These are phyloP conservation scores for Rynchops niger DNA, from an alignment of 2,113 vertebrate genomes.

Conservation along the genomic window DNA sequence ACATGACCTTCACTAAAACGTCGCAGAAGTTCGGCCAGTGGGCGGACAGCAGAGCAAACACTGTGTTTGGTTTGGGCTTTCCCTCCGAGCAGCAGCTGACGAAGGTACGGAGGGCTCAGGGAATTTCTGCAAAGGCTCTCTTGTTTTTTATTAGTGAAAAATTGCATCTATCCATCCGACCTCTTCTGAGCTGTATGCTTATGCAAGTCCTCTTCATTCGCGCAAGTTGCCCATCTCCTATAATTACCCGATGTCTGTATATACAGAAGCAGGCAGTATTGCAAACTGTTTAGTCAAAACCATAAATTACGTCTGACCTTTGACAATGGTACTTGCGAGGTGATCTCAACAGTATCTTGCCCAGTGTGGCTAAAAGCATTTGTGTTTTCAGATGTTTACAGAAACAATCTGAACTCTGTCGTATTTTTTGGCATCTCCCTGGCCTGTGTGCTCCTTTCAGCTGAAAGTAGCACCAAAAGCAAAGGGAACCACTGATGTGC, in stretches of 20 bases:
- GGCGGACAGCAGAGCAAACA: constrained; percentile 98
- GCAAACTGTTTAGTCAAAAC: not conserved
- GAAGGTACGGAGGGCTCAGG: constrained; percentile 78
- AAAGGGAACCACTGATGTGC: not conserved
- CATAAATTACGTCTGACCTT: not conserved
- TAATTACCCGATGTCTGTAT: not conserved
- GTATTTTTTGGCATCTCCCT: not conserved
- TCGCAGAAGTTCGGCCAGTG: constrained; percentile 98
- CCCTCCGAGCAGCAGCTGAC: constrained; percentile 90
- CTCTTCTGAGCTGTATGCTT: not conserved
- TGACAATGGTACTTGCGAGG: too few relatives aligned
- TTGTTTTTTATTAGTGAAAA: not conserved
- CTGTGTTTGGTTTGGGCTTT: constrained; percentile 94
- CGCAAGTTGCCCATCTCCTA: not conserved
- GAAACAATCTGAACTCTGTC: not conserved
- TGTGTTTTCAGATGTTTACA: not conserved
- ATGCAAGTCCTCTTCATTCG: not conserved
- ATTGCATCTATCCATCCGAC: not conserved
- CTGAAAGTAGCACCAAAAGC: not conserved
- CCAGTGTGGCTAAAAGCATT: not conserved
- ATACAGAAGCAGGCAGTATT: not conserved
- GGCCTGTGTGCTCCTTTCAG: not conserved
- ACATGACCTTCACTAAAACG: constrained; percentile 98
- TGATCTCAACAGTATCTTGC: accelerated
- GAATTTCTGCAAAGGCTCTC: not conserved